Percentiles rank a stretch among this genome's conserved stretches.
Conservation (phyloP, 2,888 invertebrate species). For the Phalera bucephala region DNA sequence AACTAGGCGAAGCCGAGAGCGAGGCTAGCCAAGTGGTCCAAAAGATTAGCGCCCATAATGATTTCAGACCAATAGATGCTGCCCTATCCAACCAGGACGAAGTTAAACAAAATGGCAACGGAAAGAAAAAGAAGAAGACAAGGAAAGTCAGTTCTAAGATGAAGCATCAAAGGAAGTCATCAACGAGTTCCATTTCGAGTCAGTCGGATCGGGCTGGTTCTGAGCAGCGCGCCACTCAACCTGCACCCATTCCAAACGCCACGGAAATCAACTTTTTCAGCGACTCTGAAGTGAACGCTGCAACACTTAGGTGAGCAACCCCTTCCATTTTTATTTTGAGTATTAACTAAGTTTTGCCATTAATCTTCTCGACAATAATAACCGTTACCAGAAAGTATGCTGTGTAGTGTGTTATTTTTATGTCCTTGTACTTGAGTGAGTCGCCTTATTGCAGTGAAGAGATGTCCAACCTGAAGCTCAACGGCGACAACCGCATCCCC, state of each 20-base stretch:
- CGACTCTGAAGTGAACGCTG: constrained; percentile 93
- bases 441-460: constrained; percentile 74
- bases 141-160: constrained; percentile 91
- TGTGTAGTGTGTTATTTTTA: constrained; percentile 1
- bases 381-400: too few species aligned
- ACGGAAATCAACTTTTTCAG: constrained; percentile 90
- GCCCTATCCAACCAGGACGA: constrained; percentile 65
- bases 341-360: too few species aligned
- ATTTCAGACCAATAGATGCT: constrained; percentile 84
- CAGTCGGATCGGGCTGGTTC: constrained; percentile 78
- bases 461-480: constrained; percentile 79
- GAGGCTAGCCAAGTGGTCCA: constrained; percentile 81
- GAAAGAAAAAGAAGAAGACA: constrained; percentile 89
- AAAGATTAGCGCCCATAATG: constrained; percentile 85
- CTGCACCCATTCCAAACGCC: constrained; percentile 58
- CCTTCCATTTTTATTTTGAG: neutral
- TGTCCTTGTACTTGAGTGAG: constrained; percentile 31
- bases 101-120: constrained; percentile 79
- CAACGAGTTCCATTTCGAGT: constrained; percentile 79
- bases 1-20: constrained; percentile 70
- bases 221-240: constrained; percentile 62
- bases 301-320: constrained; percentile 78
- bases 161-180: constrained; percentile 89
- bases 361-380: too few species aligned
- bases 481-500: constrained; percentile 77